Conservation (phyloP, 2,888 invertebrate species). For the Cistogaster globosa region DNA sequence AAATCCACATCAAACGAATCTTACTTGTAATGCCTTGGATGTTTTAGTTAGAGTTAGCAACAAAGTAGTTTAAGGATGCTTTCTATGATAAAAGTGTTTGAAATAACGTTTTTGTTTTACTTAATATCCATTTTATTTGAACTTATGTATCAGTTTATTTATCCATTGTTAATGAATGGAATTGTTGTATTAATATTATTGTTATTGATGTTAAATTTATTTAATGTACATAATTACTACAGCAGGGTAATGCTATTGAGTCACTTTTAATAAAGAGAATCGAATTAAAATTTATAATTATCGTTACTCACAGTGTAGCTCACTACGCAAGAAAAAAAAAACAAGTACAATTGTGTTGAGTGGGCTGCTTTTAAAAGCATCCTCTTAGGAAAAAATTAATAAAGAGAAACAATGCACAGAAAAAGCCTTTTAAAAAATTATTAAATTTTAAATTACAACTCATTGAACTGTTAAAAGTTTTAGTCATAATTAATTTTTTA, state of each 20-base stretch:
- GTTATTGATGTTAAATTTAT: constrained; percentile 15
- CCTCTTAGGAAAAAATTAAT: background rate
- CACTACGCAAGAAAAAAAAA: constrained; percentile 44
- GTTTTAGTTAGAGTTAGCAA: too few species aligned
- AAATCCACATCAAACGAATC: too few species aligned
- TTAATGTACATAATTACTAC: constrained; percentile 34
- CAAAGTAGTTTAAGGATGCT: too few species aligned
- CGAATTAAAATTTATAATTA: constrained; percentile 56
- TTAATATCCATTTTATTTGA: too few species aligned
- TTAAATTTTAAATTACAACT: constrained; percentile 1
- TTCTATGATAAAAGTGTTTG: too few species aligned
- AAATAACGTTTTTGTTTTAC: too few species aligned
- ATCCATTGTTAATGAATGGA: constrained; percentile 8
- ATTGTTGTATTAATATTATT: background rate
- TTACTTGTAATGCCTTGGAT: too few species aligned
- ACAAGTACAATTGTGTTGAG: background rate
- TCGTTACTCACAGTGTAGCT: constrained; percentile 47
- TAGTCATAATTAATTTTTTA: background rate
- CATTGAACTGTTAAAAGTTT: constrained; percentile 1
- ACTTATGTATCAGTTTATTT: constrained; percentile 31
- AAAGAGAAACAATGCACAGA: background rate
- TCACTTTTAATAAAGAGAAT: too few species aligned
- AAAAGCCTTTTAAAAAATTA: background rate
- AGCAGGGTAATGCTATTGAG: constrained; percentile 21
- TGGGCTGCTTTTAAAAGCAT: background rate